phyloP scores from a whole-genome alignment of 1,140 invertebrate species.

The Drosophila miranda region DNA sequence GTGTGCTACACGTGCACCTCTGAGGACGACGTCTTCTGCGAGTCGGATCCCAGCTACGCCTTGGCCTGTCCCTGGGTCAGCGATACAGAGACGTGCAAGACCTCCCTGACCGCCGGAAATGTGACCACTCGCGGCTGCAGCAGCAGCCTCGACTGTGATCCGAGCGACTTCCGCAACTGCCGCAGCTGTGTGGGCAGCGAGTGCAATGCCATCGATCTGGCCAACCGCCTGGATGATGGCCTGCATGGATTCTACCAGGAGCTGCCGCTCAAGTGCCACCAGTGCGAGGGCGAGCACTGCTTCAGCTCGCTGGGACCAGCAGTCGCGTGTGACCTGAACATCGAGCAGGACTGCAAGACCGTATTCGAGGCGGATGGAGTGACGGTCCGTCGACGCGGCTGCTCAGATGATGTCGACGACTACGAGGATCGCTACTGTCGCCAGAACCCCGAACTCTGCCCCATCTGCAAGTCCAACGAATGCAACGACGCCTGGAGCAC shows the following conservation, averaged over 20 bases:
- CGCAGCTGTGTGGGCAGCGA: constrained; percentile 59
- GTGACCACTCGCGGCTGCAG: constrained; percentile 71
- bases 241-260: constrained; percentile 67
- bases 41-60: constrained; percentile 49
- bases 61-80: constrained; percentile 52
- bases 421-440: constrained; percentile 69
- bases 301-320: constrained; percentile 59
- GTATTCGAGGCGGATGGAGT: constrained; percentile 63
- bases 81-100: constrained; percentile 60
- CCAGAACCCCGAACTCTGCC: constrained; percentile 54
- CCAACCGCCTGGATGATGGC: constrained; percentile 60
- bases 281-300: constrained; percentile 66
- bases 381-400: constrained; percentile 62
- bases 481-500: constrained; percentile 69
- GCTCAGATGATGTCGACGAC: constrained; percentile 70
- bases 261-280: constrained; percentile 64
- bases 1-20: constrained; percentile 69
- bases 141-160: constrained; percentile 54
- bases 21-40: constrained; percentile 60
- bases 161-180: constrained; percentile 58
- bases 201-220: constrained; percentile 73
- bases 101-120: constrained; percentile 43
- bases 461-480: constrained; percentile 74
- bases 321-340: constrained; percentile 38
- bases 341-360: constrained; percentile 69